Percentiles rank a stretch among this genome's conserved stretches.
Conservation (phyloP, 2,888 invertebrate species). For the Ophion obscuratus region DNA sequence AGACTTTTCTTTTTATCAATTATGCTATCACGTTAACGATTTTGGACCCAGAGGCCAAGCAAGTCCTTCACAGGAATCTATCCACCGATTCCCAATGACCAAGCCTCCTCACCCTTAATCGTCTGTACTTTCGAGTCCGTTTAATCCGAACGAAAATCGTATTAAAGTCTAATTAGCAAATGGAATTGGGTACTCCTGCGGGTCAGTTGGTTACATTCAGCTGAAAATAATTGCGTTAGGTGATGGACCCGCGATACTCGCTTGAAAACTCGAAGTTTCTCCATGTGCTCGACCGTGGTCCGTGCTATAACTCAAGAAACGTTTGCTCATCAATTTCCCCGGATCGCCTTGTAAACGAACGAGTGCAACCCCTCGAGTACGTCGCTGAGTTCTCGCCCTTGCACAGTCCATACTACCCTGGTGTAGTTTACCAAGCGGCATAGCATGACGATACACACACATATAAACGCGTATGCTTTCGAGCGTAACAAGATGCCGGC, state of each 20-base stretch:
- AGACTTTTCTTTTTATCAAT: no score
- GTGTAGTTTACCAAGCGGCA: constrained; percentile 4
- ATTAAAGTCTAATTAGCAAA: constrained; percentile 78
- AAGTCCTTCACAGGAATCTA: neutral
- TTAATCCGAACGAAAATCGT: constrained; percentile 75
- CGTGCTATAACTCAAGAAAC: constrained; percentile 77
- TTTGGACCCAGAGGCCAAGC: no score
- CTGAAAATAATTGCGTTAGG: constrained; percentile 77
- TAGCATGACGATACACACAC: constrained; percentile 14
- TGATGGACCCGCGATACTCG: constrained; percentile 42
- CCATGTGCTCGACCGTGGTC: neutral
- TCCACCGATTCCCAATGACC: neutral
- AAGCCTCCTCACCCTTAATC: neutral
- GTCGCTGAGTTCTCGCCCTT: constrained; percentile 36
- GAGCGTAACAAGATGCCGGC: constrained; percentile 33
- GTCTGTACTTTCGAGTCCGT: constrained; percentile 76
- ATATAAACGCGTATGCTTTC: neutral
- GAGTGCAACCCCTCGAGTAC: constrained; percentile 39
- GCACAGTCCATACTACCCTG: constrained; percentile 19
- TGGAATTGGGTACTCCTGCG: constrained; percentile 72
- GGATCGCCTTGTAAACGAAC: constrained; percentile 36
- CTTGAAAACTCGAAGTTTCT: neutral
- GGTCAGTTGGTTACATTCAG: constrained; percentile 20
- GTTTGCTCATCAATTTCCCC: constrained; percentile 78
- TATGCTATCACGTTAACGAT: no score